Base-by-base conservation (phyloP, 2,888 invertebrate species). In the Drosophila putrida region DNA sequence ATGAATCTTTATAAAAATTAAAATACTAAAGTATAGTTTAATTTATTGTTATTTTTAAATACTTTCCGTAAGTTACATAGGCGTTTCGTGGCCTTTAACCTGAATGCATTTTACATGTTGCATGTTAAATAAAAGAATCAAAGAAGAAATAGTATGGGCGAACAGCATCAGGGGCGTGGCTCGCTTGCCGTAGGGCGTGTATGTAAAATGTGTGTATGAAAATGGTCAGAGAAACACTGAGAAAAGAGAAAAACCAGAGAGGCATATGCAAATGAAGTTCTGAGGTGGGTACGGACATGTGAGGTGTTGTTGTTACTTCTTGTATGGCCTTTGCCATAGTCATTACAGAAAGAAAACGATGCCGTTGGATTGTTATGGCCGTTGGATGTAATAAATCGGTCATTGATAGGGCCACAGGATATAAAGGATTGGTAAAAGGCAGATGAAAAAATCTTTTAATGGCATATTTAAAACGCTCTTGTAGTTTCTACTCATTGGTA, bases 381-480 rank as follows among this genome's bases (percentile, higher is more conserved):
- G 44, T 51, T 44, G 66, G 60, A 66, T 57, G 38, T 64, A 82
- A 75, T 78, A 78, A 80, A 70, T 80, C 78, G 54, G 66, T 20
- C 62, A 50, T 62, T 54, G 73, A 80, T 80, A 80, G 33, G 43
- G 11, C 51, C 27, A 47, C 57, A 50, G 57, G 28, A 67, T 51
- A 61, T 36, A 46, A 43, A 27, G 15, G 6, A 2, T 44, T 35
- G 43, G 15, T 33, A 58, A 58, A 62, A 67, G 44, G 31, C 25
- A 46, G 38, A 44, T 20, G 25, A 59, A 61, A 8, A 6, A 43
- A 9, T 38, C 35, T 33, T 60, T 73, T 61, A 75, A 72, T 67
- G 39, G 46, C 43, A 75, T 57, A 71, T 71, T 44, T 72, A 33
- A 44, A 27, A n/a, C n/a, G 27, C 31, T 8, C 3, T 31, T 31